Conservation (phyloP, 2,113 vertebrate genomes). For the Tragelaphus scriptus region DNA sequence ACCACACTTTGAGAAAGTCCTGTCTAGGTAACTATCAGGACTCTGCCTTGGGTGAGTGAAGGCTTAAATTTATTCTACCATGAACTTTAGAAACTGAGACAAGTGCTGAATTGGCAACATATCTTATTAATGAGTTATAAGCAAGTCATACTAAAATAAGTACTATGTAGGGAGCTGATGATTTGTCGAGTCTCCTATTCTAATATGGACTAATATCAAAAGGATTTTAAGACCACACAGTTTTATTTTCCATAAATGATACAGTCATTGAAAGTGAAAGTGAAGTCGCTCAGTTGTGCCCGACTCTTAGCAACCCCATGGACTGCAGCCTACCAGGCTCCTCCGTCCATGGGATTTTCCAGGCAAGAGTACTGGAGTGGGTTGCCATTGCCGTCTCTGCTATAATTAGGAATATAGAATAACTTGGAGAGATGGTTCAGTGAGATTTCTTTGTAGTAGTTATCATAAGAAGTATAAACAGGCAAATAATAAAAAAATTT, state of each 20-base stretch:
- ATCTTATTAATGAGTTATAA: neutral
- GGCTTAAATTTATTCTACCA: neutral
- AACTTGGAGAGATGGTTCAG: neutral
- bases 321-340: no score
- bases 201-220: neutral
- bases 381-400: neutral
- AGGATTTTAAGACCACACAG: neutral
- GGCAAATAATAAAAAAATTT: neutral
- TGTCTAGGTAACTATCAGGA: neutral
- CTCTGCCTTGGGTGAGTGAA: neutral
- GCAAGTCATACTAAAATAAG: neutral
- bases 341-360: no score
- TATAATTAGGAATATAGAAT: neutral
- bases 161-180: neutral
- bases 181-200: neutral
- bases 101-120: neutral
- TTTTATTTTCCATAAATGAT: neutral
- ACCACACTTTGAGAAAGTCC: neutral
- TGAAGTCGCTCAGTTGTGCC: no score
- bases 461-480: neutral
- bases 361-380: no score
- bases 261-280: neutral
- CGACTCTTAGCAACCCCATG: no score
- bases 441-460: neutral
- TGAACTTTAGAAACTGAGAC: neutral